A percentile compares a stretch with the other conserved stretches of the same genome.
phyloP scores from a whole-genome alignment of 2,113 vertebrate species.

The Tauraco erythrolophus region DNA sequence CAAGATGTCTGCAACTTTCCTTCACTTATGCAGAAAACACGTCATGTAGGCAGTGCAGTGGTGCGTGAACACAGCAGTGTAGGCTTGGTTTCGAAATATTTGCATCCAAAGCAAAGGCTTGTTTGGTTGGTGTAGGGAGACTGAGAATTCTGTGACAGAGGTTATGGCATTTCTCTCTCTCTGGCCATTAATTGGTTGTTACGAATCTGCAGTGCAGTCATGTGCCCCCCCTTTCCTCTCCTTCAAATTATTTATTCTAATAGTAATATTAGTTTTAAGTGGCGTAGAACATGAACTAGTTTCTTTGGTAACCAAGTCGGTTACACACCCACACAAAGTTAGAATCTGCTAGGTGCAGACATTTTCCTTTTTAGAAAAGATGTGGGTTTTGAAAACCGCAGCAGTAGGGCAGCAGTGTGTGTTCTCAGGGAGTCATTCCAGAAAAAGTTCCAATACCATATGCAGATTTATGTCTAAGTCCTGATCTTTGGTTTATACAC shows the following conservation, averaged over 20 bases:
- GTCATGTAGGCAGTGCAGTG: constrained; percentile 53
- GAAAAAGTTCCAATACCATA: background rate
- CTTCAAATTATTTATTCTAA: constrained; percentile 71
- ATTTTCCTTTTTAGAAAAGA: constrained; percentile 70
- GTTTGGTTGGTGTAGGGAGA: constrained; percentile 11
- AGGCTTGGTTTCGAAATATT: constrained; percentile 41
- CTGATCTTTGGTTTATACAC: constrained; percentile 17
- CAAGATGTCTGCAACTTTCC: constrained; percentile 58
- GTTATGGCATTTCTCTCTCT: constrained; percentile 60
- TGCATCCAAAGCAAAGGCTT: constrained; percentile 38
- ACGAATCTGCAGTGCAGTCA: constrained; percentile 75
- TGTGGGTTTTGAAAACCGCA: constrained; percentile 67
- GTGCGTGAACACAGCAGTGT: constrained; percentile 40
- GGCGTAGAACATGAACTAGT: constrained; percentile 75
- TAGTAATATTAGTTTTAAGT: constrained; percentile 74
- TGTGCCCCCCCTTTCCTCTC: background rate
- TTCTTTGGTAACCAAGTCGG: constrained; percentile 80
- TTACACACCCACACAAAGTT: constrained; percentile 77
- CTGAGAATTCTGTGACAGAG: constrained; percentile 43
- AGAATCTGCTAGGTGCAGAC: constrained; percentile 72
- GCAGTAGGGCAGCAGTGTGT: constrained; percentile 40
- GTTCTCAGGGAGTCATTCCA: background rate
- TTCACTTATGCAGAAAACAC: constrained; percentile 42
- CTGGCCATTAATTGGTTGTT: constrained; percentile 77
- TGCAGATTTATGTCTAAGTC: background rate